phyloP scores from a whole-genome alignment of 2,888 invertebrate species.

The Sphaerophoria rueppellii region DNA sequence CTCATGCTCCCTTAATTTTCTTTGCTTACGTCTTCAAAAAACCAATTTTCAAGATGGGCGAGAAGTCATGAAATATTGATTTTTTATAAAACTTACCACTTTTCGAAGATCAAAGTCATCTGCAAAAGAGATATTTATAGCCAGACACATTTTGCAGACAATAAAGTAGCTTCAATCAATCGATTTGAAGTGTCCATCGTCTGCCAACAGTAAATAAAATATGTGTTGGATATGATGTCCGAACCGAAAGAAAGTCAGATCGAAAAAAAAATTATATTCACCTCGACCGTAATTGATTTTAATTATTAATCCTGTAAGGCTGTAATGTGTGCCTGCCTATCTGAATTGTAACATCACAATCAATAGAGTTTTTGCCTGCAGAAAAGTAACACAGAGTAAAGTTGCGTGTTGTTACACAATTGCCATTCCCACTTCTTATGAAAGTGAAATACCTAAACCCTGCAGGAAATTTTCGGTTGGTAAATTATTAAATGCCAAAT shows the following conservation, averaged over 20 bases:
- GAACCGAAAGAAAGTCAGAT: not conserved
- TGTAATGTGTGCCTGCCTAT: slow-evolving; percentile 44
- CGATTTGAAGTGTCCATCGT: slow-evolving; percentile 4
- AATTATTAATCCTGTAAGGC: slow-evolving; percentile 64
- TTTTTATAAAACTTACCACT: too few species aligned
- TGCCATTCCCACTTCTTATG: too few species aligned
- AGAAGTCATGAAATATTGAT: too few species aligned
- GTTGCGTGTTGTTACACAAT: slow-evolving; percentile 21
- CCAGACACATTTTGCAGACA: not conserved
- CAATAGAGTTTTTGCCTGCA: slow-evolving; percentile 14
- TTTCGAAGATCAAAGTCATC: too few species aligned
- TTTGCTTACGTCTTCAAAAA: too few species aligned
- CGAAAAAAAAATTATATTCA: slow-evolving; percentile 41
- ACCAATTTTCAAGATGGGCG: too few species aligned
- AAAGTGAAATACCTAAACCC: not conserved
- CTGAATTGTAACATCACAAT: slow-evolving; percentile 40
- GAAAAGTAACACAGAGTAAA: slow-evolving; percentile 4
- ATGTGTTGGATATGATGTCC: slow-evolving; percentile 32
- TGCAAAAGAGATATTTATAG: too few species aligned
- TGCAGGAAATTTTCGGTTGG: not conserved
- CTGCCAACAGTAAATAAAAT: too few species aligned
- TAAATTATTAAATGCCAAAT: not conserved
- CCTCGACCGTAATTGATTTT: slow-evolving; percentile 65
- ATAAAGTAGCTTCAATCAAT: not conserved
- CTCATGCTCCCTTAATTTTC: too few species aligned